Percentiles rank a stretch among this genome's conserved stretches.
Conservation (phyloP, 2,113 vertebrate genomes). For the Ptilonorhynchus violaceus region DNA sequence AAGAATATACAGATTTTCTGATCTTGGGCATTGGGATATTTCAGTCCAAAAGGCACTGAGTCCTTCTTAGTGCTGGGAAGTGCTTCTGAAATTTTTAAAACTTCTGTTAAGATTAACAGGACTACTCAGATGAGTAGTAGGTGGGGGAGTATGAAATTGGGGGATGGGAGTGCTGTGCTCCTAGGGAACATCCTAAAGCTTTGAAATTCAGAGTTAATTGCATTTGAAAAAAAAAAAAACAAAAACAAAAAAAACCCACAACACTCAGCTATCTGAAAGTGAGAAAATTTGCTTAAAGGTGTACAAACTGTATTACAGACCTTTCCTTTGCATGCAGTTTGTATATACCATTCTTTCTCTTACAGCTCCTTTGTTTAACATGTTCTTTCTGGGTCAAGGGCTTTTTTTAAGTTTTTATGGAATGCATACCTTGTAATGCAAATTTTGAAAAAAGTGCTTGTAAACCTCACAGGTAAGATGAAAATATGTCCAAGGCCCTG, state of each 20-base stretch:
- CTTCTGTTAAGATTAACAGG: not conserved
- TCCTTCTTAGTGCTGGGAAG: not conserved
- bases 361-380: not conserved
- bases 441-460: not conserved
- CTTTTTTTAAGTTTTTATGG: not conserved
- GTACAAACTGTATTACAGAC: not conserved
- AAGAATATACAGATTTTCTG: not conserved
- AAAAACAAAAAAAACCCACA: not conserved
- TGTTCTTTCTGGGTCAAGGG: not conserved
- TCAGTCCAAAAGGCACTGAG: not conserved
- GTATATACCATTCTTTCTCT: not conserved
- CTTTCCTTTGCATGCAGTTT: not conserved
- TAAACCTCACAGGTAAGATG: not conserved
- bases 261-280: not conserved
- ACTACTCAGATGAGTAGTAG: not conserved
- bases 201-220: not conserved
- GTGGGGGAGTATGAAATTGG: fast-evolving
- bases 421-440: not conserved
- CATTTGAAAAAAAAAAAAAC: not conserved
- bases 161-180: fast-evolving
- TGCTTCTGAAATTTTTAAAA: not conserved
- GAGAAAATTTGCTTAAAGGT: not conserved
- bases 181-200: not conserved
- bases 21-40: not conserved
- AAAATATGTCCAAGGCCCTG: not conserved